Conservation (phyloP, 2,888 invertebrate species). For the Oscheius sp. region DNA sequence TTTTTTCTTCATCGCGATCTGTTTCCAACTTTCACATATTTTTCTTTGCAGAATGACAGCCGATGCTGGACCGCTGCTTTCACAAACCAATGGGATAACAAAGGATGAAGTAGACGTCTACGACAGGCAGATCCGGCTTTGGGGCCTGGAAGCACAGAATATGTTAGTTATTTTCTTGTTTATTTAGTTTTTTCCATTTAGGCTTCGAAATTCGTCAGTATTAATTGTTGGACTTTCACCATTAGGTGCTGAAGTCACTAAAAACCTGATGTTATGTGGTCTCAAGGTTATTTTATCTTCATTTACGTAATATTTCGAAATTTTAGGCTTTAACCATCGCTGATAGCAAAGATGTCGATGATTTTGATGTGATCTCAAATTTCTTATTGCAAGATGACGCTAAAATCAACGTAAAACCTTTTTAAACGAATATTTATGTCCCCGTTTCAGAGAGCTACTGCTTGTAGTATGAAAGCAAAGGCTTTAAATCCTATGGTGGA, state of each 20-base stretch:
- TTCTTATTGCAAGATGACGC: slow-evolving; percentile 80
- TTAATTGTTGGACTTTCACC: slow-evolving; percentile 89
- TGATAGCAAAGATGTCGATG: slow-evolving; percentile 73
- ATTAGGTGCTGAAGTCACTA: slow-evolving; percentile 93
- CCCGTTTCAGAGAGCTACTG: slow-evolving; percentile 27
- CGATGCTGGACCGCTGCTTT: background rate
- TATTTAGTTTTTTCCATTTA: background rate
- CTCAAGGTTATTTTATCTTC: slow-evolving; percentile 78
- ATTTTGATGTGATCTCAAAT: slow-evolving; percentile 85
- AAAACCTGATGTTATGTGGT: slow-evolving; percentile 90
- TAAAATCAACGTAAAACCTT: slow-evolving; percentile 67
- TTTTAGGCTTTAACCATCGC: slow-evolving; percentile 53
- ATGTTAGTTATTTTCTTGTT: slow-evolving; percentile 78
- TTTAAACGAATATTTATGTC: background rate
- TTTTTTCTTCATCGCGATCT: background rate
- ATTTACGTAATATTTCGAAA: background rate
- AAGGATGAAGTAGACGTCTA: slow-evolving; percentile 95
- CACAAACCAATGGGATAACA: slow-evolving; percentile 15
- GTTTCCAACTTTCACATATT: background rate
- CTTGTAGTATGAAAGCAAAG: slow-evolving; percentile 77
- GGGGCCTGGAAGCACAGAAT: slow-evolving; percentile 98
- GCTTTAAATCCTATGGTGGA: slow-evolving; percentile 93
- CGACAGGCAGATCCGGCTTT: slow-evolving; percentile 97
- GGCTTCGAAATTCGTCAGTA: slow-evolving; percentile 85
- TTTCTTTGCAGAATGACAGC: slow-evolving; percentile 10